phyloP scores from a whole-genome alignment of 2,888 invertebrate genomes.

The Drosophila barbarae region DNA sequence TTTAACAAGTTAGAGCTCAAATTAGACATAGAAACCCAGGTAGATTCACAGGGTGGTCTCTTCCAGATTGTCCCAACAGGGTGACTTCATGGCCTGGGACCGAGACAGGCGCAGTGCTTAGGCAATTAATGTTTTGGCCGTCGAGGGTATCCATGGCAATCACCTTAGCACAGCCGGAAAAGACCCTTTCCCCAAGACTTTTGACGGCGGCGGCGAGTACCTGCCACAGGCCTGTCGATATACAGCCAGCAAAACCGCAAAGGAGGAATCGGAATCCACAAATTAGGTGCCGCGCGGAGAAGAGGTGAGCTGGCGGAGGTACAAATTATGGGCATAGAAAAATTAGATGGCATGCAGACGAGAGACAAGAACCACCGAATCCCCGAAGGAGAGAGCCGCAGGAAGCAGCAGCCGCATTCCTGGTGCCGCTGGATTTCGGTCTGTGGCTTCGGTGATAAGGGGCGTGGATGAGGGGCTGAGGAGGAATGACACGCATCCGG shows the following conservation, averaged over 20 bases:
- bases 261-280: slow-evolving; percentile 38
- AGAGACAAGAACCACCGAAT: slow-evolving; percentile 28
- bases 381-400: slow-evolving; percentile 28
- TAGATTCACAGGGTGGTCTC: slow-evolving; percentile 23
- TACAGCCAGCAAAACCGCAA: slow-evolving; percentile 16
- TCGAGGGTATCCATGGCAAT: slow-evolving; percentile 31
- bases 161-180: slow-evolving; percentile 25
- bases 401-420: slow-evolving; percentile 47
- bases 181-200: slow-evolving; percentile 26
- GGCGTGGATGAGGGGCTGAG: slow-evolving; percentile 26
- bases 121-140: slow-evolving; percentile 30
- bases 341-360: slow-evolving; percentile 54
- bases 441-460: background rate
- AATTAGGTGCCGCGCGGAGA: slow-evolving; percentile 24
- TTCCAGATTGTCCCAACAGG: slow-evolving; percentile 6
- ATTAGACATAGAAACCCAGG: slow-evolving; percentile 16
- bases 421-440: slow-evolving; percentile 28
- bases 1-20: slow-evolving; percentile 7
- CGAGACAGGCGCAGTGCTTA: slow-evolving; percentile 28
- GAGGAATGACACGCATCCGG: slow-evolving; percentile 49
- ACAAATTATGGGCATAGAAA: slow-evolving; percentile 69
- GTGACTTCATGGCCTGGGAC: slow-evolving; percentile 15
- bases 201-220: slow-evolving; percentile 13
- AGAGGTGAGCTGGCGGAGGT: slow-evolving; percentile 43
- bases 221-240: slow-evolving; percentile 32